Evolutionary conservation across 2,797 vertebrate genomes (phyloP).

Genomic region (Morus bassanus): DNA sequence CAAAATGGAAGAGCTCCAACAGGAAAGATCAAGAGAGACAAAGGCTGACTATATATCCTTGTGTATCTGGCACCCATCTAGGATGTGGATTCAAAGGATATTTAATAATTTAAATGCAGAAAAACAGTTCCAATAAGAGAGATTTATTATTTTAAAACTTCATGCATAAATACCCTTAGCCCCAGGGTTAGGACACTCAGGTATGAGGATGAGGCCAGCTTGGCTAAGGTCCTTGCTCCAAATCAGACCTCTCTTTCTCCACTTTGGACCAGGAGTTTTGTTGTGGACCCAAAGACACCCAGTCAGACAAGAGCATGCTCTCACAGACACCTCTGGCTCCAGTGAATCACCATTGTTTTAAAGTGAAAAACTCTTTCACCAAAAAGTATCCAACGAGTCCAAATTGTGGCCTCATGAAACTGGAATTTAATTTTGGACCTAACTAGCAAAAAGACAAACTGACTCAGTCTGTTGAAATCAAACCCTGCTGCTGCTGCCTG

Average conservation of each 20-base stretch:
- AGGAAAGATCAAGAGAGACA: not conserved
- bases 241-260: not conserved
- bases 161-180: not conserved
- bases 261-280: not conserved
- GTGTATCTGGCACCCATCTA: not conserved
- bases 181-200: not conserved
- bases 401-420: not conserved
- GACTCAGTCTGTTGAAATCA: not conserved
- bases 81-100: not conserved
- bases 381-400: not conserved
- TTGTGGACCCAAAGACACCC: not conserved
- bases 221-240: not conserved
- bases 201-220: not conserved
- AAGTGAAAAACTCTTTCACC: not conserved
- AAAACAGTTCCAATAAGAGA: not conserved
- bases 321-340: not conserved
- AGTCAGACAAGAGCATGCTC: not conserved
- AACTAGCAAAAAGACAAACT: not conserved
- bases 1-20: slow-evolving; percentile 28
- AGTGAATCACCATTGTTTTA: not conserved
- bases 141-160: not conserved
- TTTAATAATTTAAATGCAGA: slow-evolving; percentile 1
- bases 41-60: slow-evolving; percentile 14
- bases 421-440: slow-evolving; percentile 12
- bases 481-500: not conserved